Conservation (phyloP, 2,113 vertebrate genomes). For the Pimephales promelas region DNA sequence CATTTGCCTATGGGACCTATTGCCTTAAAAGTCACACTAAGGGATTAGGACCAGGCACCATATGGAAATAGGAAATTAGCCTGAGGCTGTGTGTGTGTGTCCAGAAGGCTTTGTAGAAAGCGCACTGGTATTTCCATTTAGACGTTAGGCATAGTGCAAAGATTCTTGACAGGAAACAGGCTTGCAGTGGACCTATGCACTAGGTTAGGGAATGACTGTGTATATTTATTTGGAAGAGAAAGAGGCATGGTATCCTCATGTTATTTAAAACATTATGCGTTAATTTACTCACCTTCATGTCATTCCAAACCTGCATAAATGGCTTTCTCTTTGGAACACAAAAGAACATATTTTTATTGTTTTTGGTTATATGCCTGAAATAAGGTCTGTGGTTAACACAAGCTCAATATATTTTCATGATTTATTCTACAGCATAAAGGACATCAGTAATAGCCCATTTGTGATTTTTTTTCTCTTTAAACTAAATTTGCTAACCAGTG, state of each 20-base stretch:
- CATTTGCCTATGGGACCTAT: conserved; percentile 52
- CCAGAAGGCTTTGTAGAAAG: conserved; percentile 51
- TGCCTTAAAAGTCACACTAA: conserved; percentile 56
- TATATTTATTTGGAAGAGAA: conserved; percentile 29
- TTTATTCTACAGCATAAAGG: neutral
- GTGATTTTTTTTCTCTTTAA: neutral
- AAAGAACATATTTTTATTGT: too few species aligned
- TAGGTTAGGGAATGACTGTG: conserved; percentile 28
- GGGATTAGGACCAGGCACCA: conserved; percentile 67
- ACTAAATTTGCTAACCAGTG: neutral
- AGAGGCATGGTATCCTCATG: conserved; percentile 18
- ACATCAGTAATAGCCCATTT: neutral
- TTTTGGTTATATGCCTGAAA: neutral
- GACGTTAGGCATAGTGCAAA: conserved; percentile 38
- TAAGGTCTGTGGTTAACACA: neutral
- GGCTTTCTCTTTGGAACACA: neutral
- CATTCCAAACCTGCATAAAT: neutral
- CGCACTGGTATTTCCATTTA: conserved; percentile 51
- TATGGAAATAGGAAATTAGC: conserved; percentile 73
- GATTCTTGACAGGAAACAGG: conserved; percentile 57
- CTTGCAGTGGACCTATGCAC: conserved; percentile 43
- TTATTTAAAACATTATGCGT: conserved; percentile 11
- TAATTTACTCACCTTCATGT: neutral
- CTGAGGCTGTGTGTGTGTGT: conserved; percentile 54
- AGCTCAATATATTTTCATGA: neutral